Percentiles rank a stretch among this genome's conserved stretches.
These are phyloP conservation scores for Taenaris catops DNA, from an alignment of 2,888 invertebrate genomes.

Conservation along the genomic window DNA sequence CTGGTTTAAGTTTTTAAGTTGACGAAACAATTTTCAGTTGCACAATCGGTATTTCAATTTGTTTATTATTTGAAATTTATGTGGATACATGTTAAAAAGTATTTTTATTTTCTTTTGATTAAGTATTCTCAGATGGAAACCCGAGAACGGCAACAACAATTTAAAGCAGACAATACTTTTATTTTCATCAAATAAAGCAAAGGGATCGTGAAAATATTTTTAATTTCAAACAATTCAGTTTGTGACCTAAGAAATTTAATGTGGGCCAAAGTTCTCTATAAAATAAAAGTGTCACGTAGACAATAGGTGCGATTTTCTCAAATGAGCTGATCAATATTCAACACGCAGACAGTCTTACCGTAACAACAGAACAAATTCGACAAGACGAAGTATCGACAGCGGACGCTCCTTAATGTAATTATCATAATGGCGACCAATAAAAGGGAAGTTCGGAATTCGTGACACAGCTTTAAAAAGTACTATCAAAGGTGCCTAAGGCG, in stretches of 20 bases:
- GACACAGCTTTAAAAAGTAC: constrained; percentile 75
- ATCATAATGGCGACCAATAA: constrained; percentile 78
- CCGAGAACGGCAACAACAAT: too few species aligned
- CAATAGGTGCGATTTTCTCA: constrained; percentile 72
- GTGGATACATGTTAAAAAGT: too few species aligned
- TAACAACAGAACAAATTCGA: constrained; percentile 75
- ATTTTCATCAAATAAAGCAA: too few species aligned
- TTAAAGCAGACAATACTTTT: too few species aligned
- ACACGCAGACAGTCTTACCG: constrained; percentile 62
- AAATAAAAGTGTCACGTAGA: constrained; percentile 68
- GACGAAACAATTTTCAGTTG: too few species aligned
- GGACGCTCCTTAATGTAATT: constrained; percentile 73
- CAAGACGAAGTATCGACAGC: constrained; percentile 71
- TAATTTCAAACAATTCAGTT: constrained; percentile 44
- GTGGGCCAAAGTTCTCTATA: constrained; percentile 33
- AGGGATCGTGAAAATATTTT: constrained; percentile 13
- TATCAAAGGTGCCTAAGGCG: constrained; percentile 74
- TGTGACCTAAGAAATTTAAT: constrained; percentile 31
- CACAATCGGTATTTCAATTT: too few species aligned
- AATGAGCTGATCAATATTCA: constrained; percentile 76
- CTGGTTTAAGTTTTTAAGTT: too few species aligned
- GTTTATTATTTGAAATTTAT: too few species aligned
- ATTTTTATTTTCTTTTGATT: too few species aligned
- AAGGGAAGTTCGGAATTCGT: constrained; percentile 73
- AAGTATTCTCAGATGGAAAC: too few species aligned